Evolutionary conservation across 2,113 vertebrate species (phyloP), one percentile per base, ranked within the genome.

Genomic region (Anhinga rufa): DNA sequence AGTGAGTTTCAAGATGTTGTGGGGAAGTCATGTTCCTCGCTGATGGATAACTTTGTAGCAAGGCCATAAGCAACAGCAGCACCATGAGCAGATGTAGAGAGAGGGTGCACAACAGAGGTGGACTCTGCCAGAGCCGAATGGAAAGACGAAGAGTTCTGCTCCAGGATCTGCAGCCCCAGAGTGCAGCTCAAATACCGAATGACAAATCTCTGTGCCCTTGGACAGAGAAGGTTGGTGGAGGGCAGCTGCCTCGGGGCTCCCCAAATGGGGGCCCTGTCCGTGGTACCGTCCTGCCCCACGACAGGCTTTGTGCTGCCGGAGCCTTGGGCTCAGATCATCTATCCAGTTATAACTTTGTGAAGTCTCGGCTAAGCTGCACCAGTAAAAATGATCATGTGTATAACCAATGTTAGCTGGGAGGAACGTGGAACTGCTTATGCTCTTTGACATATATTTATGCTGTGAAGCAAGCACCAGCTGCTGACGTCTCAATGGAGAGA

Each of bases 241-340:
- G 17, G 22, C 22, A 72, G 66, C 52, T 0, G 5, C 12, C 29
- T 44, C 2, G 0, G 60, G 36, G 34, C 8, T 31, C 31, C 26
- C 34, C 52, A n/a, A 8, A 2, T 0, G 1, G 20, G 24, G 13
- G 6, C 20, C 38, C 51, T 16, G 18, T 34, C 24, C 0, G 0
- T 38, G 28, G 12, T 8, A 52, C 28, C 1, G 4, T 29, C 68
- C 28, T n/a, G 25, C 24, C 9, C 55, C 57, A 65, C 1, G 10
- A 22, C 1, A 0, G 19, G 49, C 17, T 42, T 16, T 19, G 25
- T 1, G 4, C 32, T 77, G 58, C 6, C 0, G 0, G 19, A 74
- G 62, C 8, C 2, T 12, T 26, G 54, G n/a, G 58, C 31, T 69
- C 4, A 0, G 34, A 49, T 46, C 10, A 49, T 29, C 17, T 6